Conservation (phyloP, 2,797 vertebrate species). For the Danio albolineatus region DNA sequence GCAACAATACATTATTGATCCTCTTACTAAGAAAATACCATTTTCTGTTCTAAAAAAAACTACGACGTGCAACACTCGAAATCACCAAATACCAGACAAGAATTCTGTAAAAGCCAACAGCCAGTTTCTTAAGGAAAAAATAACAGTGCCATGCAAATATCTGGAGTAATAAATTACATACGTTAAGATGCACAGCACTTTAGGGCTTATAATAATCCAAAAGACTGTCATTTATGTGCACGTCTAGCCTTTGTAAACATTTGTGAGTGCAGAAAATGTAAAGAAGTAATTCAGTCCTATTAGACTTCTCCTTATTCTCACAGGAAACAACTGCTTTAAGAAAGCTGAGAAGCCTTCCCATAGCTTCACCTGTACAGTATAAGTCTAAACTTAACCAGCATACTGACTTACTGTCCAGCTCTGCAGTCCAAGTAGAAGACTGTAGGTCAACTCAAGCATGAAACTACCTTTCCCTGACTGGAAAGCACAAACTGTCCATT, state of each 20-base stretch:
- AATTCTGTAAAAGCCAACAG: neutral
- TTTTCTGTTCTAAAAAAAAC: neutral
- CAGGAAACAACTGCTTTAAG: neutral
- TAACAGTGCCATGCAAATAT: neutral
- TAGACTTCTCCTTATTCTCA: neutral
- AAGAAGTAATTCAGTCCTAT: neutral
- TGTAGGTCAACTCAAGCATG: constrained; percentile 27
- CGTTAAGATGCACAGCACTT: neutral
- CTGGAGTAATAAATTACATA: neutral
- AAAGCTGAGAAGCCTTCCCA: neutral
- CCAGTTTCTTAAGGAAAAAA: neutral
- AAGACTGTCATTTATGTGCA: neutral
- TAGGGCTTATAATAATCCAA: neutral
- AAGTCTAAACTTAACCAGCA: constrained; percentile 4
- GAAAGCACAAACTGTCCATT: neutral
- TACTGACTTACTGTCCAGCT: constrained; percentile 7
- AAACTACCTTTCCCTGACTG: constrained; percentile 7
- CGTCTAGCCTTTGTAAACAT: neutral
- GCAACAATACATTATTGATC: neutral
- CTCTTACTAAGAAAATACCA: neutral
- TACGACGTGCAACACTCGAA: neutral
- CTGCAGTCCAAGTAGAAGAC: constrained; percentile 17
- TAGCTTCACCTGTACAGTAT: neutral
- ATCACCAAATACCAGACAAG: neutral
- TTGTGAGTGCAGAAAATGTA: neutral